These are phyloP conservation scores for Acanthis flammea DNA, from an alignment of 2,797 vertebrate genomes.

Conservation along the genomic window DNA sequence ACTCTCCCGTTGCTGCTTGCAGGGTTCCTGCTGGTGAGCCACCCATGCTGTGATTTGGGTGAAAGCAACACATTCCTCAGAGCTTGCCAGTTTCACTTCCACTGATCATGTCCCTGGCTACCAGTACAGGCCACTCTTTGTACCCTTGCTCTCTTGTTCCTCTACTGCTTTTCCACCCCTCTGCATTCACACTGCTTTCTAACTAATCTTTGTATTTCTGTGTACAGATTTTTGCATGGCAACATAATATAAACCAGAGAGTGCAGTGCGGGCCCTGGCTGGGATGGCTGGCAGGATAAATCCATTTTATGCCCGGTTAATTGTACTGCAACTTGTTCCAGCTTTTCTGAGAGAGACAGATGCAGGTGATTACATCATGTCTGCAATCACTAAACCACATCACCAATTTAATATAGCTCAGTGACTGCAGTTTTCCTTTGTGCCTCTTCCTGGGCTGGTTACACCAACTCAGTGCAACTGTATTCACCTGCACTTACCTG, in stretches of 20 bases:
- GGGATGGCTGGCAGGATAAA: background rate
- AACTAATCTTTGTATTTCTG: background rate
- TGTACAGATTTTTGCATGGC: background rate
- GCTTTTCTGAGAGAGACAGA: background rate
- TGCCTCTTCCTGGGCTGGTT: background rate
- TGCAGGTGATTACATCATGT: background rate
- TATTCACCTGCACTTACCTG: background rate
- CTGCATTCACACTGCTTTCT: background rate
- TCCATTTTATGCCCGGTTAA: background rate
- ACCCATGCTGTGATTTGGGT: background rate
- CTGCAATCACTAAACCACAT: background rate
- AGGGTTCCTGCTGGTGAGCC: background rate
- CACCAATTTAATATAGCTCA: background rate
- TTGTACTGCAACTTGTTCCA: background rate
- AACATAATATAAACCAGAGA: background rate
- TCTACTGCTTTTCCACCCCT: background rate
- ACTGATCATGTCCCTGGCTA: background rate
- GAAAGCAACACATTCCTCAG: background rate
- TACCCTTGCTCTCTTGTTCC: background rate
- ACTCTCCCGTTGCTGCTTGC: accelerated
- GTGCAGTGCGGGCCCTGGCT: background rate
- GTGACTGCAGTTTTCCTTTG: background rate
- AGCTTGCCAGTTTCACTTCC: background rate
- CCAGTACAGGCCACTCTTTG: background rate
- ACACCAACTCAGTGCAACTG: background rate